A percentile compares a stretch with the other conserved stretches of the same genome.
phyloP scores from a whole-genome alignment of 2,797 vertebrate genomes.

The Nothura maculosa region DNA sequence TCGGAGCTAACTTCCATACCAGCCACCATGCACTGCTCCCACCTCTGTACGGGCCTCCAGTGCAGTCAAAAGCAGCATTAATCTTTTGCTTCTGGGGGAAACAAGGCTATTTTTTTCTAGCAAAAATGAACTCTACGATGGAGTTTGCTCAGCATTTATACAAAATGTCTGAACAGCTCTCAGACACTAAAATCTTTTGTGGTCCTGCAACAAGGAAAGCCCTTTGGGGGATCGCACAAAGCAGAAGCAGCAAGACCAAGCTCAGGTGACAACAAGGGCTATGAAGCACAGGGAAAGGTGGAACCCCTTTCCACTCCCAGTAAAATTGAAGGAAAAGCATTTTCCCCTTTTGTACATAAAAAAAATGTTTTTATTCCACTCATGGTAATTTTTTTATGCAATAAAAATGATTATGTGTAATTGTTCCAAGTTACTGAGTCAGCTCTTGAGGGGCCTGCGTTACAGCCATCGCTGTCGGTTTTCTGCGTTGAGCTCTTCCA shows the following conservation, averaged over 20 bases:
- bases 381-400: neutral
- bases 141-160: neutral
- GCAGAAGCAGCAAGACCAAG: neutral
- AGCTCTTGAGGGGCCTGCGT: neutral
- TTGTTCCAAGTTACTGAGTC: neutral
- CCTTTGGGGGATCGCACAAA: neutral
- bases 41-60: neutral
- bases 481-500: neutral
- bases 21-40: neutral
- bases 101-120: neutral
- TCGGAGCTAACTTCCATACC: neutral
- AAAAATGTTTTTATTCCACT: neutral
- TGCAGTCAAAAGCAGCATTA: neutral
- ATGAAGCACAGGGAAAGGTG: neutral
- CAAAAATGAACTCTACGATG: neutral
- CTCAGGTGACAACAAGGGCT: neutral
- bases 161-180: rapidly evolving
- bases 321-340: neutral
- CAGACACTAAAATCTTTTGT: neutral
- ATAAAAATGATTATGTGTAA: neutral
- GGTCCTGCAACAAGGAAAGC: neutral
- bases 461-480: neutral
- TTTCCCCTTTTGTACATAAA: neutral
- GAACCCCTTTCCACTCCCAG: neutral
- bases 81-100: neutral